phyloP scores from a whole-genome alignment of 2,113 vertebrate genomes.

The Pelobates fuscus region DNA sequence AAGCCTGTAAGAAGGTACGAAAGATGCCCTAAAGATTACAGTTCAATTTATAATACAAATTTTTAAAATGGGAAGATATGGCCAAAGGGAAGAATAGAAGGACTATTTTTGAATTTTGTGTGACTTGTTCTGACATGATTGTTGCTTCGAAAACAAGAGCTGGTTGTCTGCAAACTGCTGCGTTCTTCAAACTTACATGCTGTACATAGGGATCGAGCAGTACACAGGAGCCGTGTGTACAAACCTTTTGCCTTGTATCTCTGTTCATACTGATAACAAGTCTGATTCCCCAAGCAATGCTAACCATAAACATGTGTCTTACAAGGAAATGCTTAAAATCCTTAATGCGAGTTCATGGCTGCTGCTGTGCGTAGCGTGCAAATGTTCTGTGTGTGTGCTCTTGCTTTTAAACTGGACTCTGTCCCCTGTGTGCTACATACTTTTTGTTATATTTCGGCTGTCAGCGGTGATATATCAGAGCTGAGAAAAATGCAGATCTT shows the following conservation, averaged over 20 bases:
- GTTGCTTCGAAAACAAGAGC: too few relatives aligned
- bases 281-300: not conserved
- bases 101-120: too few relatives aligned
- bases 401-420: not conserved
- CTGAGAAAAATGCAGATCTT: slow-evolving; percentile 1
- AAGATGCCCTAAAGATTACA: too few relatives aligned
- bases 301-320: slow-evolving; percentile 1
- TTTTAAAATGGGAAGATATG: too few relatives aligned
- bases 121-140: too few relatives aligned
- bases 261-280: not conserved
- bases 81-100: too few relatives aligned
- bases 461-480: not conserved
- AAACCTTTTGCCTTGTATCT: not conserved
- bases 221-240: too few relatives aligned
- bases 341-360: not conserved
- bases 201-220: too few relatives aligned
- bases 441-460: slow-evolving; percentile 2
- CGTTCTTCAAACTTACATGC: too few relatives aligned
- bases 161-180: too few relatives aligned
- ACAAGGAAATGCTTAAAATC: not conserved
- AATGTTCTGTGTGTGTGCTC: not conserved
- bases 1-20: too few relatives aligned
- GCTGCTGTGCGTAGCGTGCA: not conserved
- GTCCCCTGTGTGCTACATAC: not conserved
- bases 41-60: too few relatives aligned